Evolutionary conservation across 1,140 invertebrate species (phyloP), one percentile per base, ranked within the genome.

Genomic region (Agrypnia vestita): DNA sequence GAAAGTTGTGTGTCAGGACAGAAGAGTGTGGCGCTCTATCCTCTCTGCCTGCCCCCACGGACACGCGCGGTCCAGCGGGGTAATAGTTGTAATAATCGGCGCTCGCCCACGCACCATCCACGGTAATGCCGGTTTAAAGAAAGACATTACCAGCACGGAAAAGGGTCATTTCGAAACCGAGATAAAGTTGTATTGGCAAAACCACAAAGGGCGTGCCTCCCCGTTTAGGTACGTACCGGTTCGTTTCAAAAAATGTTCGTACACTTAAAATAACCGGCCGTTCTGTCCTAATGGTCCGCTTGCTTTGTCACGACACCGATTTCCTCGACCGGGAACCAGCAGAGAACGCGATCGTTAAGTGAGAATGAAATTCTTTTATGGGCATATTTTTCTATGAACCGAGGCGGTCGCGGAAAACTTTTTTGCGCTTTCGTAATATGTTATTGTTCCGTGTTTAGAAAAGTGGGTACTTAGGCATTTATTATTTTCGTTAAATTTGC

Each of bases 231-330:
- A 35, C 1, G 25, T 35, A 35, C 59, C 12, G 25, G 59, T 25
- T 21, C 25, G 17, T 9, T 56, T 56, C 15, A 56, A 56, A 35
- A 62, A 62, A 25, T 13, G 59, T 71, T 49, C 12, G 67, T 51
- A 49, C 49, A 44, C 44, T 71, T 47, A 71, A 71, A 71, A 71
- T 71, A 71, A 71, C 43, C 21, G 49, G 46, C 67, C 44, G 49
- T 64, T 71, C 44, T 71, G 10, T 71, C 44, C 67, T 71, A 71
- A 71, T 49, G 67, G 67, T 71, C 67, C 67, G 67, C 49, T 71
- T 71, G 67, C 67, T 51, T 71, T 71, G 67, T 71, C 67, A 71
- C 67, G 67, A 71, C 9, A 71, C 46, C 67, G 67, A 71, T 71
- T 71, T 71, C 49, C 67, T 71, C 15, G 44, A 17, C 67, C 47